Evolutionary conservation across 2,113 vertebrate species (phyloP).

Genomic region (Crotophaga sulcirostris): DNA sequence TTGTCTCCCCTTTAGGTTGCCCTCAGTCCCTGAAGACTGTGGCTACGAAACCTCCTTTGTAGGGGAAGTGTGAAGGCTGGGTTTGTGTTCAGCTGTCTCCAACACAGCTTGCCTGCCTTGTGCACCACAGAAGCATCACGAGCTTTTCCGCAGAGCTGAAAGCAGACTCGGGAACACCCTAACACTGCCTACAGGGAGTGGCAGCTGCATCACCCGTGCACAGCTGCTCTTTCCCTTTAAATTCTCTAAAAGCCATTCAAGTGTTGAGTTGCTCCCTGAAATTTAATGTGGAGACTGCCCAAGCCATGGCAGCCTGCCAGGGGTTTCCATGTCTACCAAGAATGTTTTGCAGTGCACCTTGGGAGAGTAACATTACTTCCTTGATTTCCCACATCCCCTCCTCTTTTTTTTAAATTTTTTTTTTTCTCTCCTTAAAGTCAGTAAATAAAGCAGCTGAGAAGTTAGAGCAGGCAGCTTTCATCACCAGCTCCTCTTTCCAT

Average conservation of each 20-base stretch:
- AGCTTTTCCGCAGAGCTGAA: not conserved
- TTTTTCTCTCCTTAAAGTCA: not conserved
- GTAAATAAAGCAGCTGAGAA: not conserved
- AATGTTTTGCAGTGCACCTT: slow-evolving; percentile 42
- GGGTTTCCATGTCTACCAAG: slow-evolving; percentile 55
- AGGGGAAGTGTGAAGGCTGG: not conserved
- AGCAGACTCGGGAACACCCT: not conserved
- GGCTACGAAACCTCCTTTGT: not conserved
- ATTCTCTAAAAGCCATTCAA: not conserved
- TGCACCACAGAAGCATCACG: rapidly evolving
- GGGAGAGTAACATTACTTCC: not conserved
- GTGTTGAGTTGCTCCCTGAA: not conserved
- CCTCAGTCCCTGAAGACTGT: not conserved
- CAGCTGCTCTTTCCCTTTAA: not conserved
- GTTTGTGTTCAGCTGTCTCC: not conserved
- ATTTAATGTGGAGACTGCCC: not conserved
- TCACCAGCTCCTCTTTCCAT: not conserved
- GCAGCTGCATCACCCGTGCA: rapidly evolving
- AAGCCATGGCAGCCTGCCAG: not conserved
- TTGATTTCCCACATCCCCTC: too few relatives aligned
- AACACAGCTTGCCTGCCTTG: not conserved
- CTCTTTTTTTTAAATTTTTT: too few relatives aligned
- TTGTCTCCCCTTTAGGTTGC: not conserved
- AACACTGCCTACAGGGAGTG: rapidly evolving
- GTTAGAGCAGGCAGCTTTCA: not conserved